phyloP scores from a whole-genome alignment of 1,140 invertebrate species.

The Bombus fervidus region DNA sequence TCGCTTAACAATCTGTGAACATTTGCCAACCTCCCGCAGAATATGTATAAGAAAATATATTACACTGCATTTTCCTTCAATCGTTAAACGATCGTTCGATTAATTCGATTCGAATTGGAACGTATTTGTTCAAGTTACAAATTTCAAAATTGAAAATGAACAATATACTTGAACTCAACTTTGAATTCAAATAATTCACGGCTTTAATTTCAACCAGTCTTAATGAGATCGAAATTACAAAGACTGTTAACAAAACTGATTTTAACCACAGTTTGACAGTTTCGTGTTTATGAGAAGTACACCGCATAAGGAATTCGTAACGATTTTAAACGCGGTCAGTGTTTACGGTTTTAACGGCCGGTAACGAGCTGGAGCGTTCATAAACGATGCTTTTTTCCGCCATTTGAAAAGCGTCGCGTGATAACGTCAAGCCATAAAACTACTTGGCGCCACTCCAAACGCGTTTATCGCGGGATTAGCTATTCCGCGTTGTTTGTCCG shows the following conservation, averaged over 20 bases:
- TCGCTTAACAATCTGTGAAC: slow-evolving; percentile 66
- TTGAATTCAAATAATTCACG: no score
- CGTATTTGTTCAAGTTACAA: no score
- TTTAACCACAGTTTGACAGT: no score
- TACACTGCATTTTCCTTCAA: no score
- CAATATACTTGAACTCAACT: no score
- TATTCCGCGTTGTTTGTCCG: slow-evolving; percentile 58
- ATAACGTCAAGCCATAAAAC: slow-evolving; percentile 49
- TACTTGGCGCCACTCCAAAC: slow-evolving; percentile 50
- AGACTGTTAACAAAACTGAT: no score
- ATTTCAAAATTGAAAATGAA: no score
- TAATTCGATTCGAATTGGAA: no score
- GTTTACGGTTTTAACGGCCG: slow-evolving; percentile 28
- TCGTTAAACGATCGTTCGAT: no score
- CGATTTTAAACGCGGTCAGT: slow-evolving; percentile 22
- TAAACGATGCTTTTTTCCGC: slow-evolving; percentile 19
- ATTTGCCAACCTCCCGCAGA: slow-evolving; percentile 51
- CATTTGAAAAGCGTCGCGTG: slow-evolving; percentile 32
- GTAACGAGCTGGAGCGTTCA: slow-evolving; percentile 35
- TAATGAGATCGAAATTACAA: no score
- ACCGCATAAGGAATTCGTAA: not conserved
- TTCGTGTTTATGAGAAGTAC: not conserved
- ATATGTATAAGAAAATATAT: slow-evolving; percentile 33
- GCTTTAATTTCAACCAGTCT: no score
- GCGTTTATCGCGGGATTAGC: slow-evolving; percentile 62